phyloP scores from a whole-genome alignment of 2,888 invertebrate species.

The Idaea straminata region DNA sequence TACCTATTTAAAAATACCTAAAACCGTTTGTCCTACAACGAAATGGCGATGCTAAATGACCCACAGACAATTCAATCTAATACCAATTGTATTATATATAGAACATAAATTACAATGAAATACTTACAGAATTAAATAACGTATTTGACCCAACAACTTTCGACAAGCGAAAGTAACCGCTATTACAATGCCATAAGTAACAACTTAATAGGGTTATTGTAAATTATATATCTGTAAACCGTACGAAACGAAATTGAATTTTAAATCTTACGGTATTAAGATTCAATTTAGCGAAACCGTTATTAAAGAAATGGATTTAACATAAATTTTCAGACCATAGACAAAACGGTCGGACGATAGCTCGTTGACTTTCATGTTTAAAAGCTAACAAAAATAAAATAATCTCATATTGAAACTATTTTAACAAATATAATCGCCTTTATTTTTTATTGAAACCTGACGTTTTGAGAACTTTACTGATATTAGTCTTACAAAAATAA shows the following conservation, averaged over 20 bases:
- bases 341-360: no score
- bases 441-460: no score
- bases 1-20: not conserved
- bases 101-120: not conserved
- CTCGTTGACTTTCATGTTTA: no score
- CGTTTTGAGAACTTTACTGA: no score
- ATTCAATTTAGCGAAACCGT: no score
- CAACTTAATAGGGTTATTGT: not conserved
- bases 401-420: no score
- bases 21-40: not conserved
- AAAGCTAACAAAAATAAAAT: no score
- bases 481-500: no score
- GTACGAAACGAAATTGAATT: not conserved
- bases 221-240: not conserved
- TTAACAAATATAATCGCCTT: no score
- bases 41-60: no score
- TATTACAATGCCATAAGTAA: slow-evolving; percentile 1
- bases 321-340: no score
- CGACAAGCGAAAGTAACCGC: not conserved
- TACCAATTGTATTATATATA: not conserved
- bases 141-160: not conserved
- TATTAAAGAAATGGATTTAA: no score
- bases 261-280: not conserved
- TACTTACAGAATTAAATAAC: not conserved
- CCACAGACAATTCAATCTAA: not conserved